Evolutionary conservation across 2,113 vertebrate genomes (phyloP).

Genomic region (Cyprichromis sp.): DNA sequence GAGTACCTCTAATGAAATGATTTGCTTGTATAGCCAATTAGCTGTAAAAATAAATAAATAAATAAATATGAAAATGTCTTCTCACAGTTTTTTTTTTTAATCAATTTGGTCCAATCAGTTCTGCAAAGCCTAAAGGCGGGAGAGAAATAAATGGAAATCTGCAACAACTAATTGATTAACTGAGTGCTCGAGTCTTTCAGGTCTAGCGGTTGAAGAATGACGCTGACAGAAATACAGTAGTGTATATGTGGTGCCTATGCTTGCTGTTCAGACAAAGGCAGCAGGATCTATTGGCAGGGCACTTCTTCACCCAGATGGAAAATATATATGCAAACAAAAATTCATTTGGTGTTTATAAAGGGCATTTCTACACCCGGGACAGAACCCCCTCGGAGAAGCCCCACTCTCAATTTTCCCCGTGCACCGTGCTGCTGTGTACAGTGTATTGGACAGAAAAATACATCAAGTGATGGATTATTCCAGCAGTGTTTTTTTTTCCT

Average conservation of each 20-base stretch:
- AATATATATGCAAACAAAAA: neutral
- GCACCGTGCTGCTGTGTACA: neutral
- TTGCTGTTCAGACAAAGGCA: neutral
- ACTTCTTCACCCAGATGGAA: neutral
- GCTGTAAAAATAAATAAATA: neutral
- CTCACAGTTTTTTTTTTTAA: neutral
- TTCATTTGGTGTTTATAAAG: neutral
- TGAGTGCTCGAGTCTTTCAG: neutral
- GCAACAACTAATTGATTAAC: neutral
- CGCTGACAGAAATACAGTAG: neutral
- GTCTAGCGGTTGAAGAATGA: neutral
- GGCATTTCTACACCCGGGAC: neutral
- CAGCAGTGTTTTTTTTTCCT: neutral
- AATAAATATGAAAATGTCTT: neutral
- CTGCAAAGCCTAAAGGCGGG: neutral
- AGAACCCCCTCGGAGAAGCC: neutral
- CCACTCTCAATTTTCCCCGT: neutral
- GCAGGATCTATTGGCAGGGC: neutral
- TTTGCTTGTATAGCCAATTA: neutral
- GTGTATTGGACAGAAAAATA: conserved; percentile 17
- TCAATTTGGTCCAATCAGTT: neutral
- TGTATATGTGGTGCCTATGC: neutral
- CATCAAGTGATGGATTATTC: conserved; percentile 48
- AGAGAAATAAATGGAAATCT: neutral
- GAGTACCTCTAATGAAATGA: neutral